Base-by-base conservation (phyloP, 2,888 invertebrate species). In the Drosophila helvetica region DNA sequence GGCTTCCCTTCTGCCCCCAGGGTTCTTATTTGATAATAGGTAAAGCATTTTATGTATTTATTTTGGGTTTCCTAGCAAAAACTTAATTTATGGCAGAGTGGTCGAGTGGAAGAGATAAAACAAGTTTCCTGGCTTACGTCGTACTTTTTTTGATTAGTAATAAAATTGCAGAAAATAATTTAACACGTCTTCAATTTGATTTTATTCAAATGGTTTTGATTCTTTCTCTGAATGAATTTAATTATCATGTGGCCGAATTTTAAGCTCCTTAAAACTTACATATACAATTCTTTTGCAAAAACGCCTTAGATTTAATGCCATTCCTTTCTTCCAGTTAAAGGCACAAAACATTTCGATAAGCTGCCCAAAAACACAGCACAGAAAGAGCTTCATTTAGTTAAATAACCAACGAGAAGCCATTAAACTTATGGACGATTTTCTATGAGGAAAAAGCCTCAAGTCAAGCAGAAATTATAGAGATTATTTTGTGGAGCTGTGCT, bases 401-500 rank as follows among this genome's bases (percentile, higher is more conserved):
- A 54, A 63, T 33, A 54, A 54, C 46, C 57, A 50, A 15, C 4
- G 33, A 38, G n/a, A 57, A 67, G 53, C 57, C 69, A 57, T 77
- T 30, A 73, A 60, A 38, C 30, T 33, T 33, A 33, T 12, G 33
- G 5, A 10, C 15, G 33, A 15, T 42, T 48, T 47, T 17, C 60
- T 9, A 17, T 47, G 38, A 2, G 25, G 42, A 8, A 25, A 25
- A 72, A 62, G 68, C 59, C 77, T 75, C 61, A 68, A 67, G 61
- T 74, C 66, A 81, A 68, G 68, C 73, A 46, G 66, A 79, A 67
- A 68, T 78, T 62, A 74, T 65, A 60, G 50, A 77, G 65, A 78
- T 75, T 82, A 82, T 70, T 63, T 63, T 76, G 58, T 25, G 19
- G 47, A 53, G 30, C 47, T 74, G 68, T 66, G 27, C 9, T 76